These are phyloP conservation scores for Callithrix jacchus DNA, from an alignment of 2,113 vertebrate species.

Conservation along the genomic window DNA sequence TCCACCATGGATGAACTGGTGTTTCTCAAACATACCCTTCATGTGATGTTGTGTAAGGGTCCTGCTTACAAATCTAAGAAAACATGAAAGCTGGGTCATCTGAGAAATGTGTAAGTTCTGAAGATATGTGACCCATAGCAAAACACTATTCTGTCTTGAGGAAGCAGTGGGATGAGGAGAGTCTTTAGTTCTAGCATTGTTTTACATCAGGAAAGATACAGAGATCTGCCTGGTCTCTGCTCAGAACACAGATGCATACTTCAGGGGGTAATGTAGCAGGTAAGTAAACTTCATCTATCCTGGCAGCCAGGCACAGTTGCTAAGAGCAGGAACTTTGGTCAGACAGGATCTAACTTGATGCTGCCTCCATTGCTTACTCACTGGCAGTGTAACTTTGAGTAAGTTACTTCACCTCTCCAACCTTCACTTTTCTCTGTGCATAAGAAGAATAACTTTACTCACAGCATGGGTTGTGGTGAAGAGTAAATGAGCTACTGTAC, in stretches of 20 bases:
- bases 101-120: neutral
- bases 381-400: neutral
- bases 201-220: neutral
- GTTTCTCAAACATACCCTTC: neutral
- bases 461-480: neutral
- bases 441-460: neutral
- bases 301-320: neutral
- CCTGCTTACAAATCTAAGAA: conserved; percentile 21
- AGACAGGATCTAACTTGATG: neutral
- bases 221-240: neutral
- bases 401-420: neutral
- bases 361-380: neutral
- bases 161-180: neutral
- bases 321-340: neutral
- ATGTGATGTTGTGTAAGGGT: neutral
- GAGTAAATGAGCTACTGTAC: neutral
- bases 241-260: neutral
- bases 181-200: neutral
- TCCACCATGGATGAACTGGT: neutral
- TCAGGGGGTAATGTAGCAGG: neutral
- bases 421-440: neutral
- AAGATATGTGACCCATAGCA: neutral
- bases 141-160: neutral
- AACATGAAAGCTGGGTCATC: neutral
- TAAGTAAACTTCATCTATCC: neutral